Conservation (phyloP, 2,113 vertebrate species). For the Neopipo cinnamomea region DNA sequence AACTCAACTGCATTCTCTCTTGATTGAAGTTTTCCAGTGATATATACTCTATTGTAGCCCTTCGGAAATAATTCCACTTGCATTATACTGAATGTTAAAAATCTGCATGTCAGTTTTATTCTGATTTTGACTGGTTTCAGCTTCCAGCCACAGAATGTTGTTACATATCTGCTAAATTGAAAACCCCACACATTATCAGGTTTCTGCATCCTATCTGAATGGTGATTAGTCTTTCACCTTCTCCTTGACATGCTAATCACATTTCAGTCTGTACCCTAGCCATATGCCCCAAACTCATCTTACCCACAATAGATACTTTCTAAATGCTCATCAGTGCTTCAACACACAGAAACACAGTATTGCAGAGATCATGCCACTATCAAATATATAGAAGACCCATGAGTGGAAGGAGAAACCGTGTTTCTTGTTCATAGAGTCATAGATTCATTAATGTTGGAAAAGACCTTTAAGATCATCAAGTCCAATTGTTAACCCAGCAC, state of each 20-base stretch:
- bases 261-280: neutral
- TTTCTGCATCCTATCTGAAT: neutral
- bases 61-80: slow-evolving; percentile 29
- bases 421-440: neutral
- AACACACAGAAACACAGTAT: neutral
- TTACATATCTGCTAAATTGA: neutral
- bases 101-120: neutral
- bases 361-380: neutral
- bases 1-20: neutral
- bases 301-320: neutral
- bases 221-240: neutral
- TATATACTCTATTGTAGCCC: neutral
- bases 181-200: neutral
- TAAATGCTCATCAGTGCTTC: neutral
- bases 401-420: neutral
- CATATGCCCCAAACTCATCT: neutral
- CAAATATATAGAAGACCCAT: neutral
- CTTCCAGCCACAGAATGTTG: neutral
- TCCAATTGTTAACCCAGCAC: neutral
- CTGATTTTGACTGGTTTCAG: slow-evolving; percentile 16
- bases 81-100: slow-evolving; percentile 11
- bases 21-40: neutral
- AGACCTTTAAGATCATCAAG: neutral
- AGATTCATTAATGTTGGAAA: neutral
- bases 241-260: neutral